phyloP scores from a whole-genome alignment of 2,113 vertebrate species.

The Xiphophorus maculatus region DNA sequence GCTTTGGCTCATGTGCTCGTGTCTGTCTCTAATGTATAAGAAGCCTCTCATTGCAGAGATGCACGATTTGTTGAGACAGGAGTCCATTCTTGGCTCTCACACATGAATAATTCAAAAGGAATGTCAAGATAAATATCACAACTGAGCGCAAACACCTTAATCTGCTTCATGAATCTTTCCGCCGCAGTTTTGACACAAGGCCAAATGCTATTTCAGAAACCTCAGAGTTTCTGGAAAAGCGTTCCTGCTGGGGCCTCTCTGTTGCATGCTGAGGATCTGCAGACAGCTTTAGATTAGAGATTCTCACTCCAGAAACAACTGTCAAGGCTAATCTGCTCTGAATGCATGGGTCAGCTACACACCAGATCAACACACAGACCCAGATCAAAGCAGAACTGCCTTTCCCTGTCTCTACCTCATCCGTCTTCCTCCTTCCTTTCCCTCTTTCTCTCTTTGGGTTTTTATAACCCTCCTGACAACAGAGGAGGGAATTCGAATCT shows the following conservation, averaged over 20 bases:
- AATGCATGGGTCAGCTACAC: conserved; percentile 62
- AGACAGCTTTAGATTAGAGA: conserved; percentile 61
- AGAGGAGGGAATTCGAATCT: conserved; percentile 33
- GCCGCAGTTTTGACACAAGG: conserved; percentile 48
- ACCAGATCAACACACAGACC: conserved; percentile 51
- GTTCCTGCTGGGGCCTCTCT: conserved; percentile 45
- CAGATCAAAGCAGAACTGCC: conserved; percentile 46
- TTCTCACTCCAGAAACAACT: conserved; percentile 52
- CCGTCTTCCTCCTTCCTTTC: background rate
- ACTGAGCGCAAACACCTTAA: conserved; percentile 60
- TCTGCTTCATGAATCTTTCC: conserved; percentile 54
- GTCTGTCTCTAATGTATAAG: conserved; percentile 49
- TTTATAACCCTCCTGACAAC: conserved; percentile 18
- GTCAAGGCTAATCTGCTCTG: conserved; percentile 61
- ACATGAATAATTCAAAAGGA: conserved; percentile 54
- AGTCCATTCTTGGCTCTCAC: conserved; percentile 35
- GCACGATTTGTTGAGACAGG: conserved; percentile 36
- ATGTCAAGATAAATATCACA: conserved; percentile 60
- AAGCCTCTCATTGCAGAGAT: conserved; percentile 36
- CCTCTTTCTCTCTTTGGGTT: conserved; percentile 18
- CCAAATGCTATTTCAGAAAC: conserved; percentile 9
- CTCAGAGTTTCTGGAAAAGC: conserved; percentile 40
- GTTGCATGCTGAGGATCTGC: conserved; percentile 49
- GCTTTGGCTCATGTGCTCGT: conserved; percentile 40
- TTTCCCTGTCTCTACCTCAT: conserved; percentile 28